These are phyloP conservation scores for Agapornis roseicollis DNA, from an alignment of 2,113 vertebrate species.

Conservation along the genomic window DNA sequence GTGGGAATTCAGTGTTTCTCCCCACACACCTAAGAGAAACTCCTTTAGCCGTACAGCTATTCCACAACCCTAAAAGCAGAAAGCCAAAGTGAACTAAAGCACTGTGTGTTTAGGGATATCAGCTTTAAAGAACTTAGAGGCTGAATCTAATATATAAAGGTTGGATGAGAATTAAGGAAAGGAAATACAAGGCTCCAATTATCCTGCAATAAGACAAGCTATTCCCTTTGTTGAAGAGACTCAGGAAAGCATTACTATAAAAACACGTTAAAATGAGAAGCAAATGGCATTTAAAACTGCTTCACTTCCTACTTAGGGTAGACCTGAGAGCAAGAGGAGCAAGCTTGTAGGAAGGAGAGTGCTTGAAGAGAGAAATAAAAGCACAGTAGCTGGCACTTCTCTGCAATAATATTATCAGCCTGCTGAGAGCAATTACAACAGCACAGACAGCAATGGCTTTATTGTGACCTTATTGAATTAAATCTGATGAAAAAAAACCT, in stretches of 20 bases:
- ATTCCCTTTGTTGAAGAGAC: background rate
- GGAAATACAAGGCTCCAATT: background rate
- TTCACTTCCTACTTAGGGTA: background rate
- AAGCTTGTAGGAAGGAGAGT: background rate
- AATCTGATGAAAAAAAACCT: conserved; percentile 34
- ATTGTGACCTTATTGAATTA: conserved; percentile 72
- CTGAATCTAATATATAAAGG: background rate
- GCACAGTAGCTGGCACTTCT: conserved; percentile 45
- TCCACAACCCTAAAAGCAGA: background rate
- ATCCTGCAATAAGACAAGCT: background rate
- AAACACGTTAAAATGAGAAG: conserved; percentile 6
- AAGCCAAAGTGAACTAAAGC: background rate
- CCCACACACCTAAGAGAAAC: background rate
- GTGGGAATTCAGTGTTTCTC: background rate
- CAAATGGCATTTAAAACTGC: conserved; percentile 34
- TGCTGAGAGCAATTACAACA: conserved; percentile 73
- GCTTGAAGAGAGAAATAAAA: conserved; percentile 54
- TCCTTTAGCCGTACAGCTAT: background rate
- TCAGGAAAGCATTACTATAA: background rate
- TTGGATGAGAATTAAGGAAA: background rate
- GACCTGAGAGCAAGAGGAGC: background rate
- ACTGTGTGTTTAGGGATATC: background rate
- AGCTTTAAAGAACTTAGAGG: background rate
- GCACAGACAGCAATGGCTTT: conserved; percentile 60
- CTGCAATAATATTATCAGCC: conserved; percentile 61